A percentile compares a stretch with the other conserved stretches of the same genome.
phyloP scores from a whole-genome alignment of 1,140 invertebrate genomes.

The Camponotus floridanus region DNA sequence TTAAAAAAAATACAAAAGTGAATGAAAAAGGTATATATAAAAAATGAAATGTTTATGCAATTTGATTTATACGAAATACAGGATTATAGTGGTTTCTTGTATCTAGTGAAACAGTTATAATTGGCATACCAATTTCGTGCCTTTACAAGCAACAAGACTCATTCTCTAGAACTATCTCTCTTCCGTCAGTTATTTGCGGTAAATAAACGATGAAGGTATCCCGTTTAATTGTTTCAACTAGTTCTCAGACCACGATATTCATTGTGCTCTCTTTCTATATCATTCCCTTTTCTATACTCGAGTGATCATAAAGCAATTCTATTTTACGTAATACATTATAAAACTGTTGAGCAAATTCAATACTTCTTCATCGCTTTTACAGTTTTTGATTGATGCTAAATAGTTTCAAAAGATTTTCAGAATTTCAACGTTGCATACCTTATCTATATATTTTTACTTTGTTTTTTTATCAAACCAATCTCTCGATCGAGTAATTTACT shows the following conservation, averaged over 20 bases:
- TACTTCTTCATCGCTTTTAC: neutral
- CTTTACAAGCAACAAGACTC: constrained; percentile 48
- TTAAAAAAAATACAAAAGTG: neutral
- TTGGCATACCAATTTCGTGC: constrained; percentile 33
- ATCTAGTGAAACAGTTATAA: constrained; percentile 40
- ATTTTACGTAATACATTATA: constrained; percentile 26
- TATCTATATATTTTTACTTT: no score
- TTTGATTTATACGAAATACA: neutral
- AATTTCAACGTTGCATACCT: neutral
- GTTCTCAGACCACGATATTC: constrained; percentile 15
- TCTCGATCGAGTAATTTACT: neutral
- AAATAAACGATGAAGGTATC: constrained; percentile 49
- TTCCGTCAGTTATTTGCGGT: constrained; percentile 43
- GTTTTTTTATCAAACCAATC: neutral
- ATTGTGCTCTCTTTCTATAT: neutral
- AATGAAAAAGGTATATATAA: neutral
- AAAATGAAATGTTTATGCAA: neutral
- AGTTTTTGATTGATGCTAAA: neutral
- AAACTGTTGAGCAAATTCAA: neutral
- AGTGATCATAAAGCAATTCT: constrained; percentile 8
- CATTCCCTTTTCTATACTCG: neutral
- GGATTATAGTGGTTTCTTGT: constrained; percentile 10
- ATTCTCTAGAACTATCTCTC: constrained; percentile 42
- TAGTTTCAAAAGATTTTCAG: neutral
- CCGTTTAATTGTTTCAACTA: constrained; percentile 40